Conservation (phyloP, 1,140 invertebrate species). For the Drosophila melanica region DNA sequence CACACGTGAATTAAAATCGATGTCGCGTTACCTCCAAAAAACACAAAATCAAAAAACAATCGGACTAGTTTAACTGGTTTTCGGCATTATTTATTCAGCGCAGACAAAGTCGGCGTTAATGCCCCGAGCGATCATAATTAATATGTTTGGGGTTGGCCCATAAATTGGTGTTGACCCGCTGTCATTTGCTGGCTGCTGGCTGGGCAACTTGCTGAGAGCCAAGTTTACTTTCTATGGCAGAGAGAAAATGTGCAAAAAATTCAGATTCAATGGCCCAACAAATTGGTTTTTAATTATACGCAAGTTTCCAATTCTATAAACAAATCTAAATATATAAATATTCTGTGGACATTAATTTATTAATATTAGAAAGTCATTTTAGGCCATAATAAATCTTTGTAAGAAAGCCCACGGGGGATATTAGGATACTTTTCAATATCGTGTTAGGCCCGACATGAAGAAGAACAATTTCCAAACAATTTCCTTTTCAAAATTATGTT, state of each 20-base stretch:
- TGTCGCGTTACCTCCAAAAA: slow-evolving; percentile 14
- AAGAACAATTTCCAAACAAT: neutral
- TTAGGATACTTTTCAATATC: neutral
- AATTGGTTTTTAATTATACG: slow-evolving; percentile 32
- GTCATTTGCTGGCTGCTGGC: slow-evolving; percentile 20
- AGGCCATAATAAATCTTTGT: too few species aligned
- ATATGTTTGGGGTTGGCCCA: slow-evolving; percentile 42
- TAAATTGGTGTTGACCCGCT: slow-evolving; percentile 38
- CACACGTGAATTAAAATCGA: slow-evolving; percentile 12
- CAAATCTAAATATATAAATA: neutral
- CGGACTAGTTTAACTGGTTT: slow-evolving; percentile 41
- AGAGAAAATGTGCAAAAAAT: slow-evolving; percentile 26
- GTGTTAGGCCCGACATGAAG: too few species aligned
- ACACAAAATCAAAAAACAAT: slow-evolving; percentile 5
- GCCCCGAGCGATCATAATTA: slow-evolving; percentile 39
- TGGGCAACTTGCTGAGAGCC: neutral
- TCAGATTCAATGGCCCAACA: slow-evolving; percentile 6
- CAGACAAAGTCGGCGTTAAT: neutral
- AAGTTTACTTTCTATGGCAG: slow-evolving; percentile 44
- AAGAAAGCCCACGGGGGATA: neutral
- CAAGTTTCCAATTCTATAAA: slow-evolving; percentile 8
- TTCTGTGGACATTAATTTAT: too few species aligned
- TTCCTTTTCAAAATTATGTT: neutral
- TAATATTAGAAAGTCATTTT: too few species aligned
- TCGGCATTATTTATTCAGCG: slow-evolving; percentile 13